Percentiles rank a stretch among this genome's conserved stretches.
Conservation (phyloP, 2,888 invertebrate genomes). For the Aelia acuminata region DNA sequence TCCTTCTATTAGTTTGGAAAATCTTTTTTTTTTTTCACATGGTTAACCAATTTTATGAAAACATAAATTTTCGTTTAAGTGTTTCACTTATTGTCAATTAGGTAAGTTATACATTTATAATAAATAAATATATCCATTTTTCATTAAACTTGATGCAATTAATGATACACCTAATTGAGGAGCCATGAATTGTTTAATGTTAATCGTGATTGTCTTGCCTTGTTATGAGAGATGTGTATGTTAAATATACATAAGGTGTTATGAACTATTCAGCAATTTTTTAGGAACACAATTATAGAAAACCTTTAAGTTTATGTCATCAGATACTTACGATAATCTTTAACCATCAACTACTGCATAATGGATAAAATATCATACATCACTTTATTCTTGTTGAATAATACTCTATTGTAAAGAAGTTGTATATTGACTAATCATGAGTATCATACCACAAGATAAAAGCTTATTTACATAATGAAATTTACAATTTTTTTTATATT, state of each 20-base stretch:
- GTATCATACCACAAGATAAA: neutral
- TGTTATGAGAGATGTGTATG: neutral
- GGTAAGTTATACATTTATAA: neutral
- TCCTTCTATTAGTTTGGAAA: neutral
- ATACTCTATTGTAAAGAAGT: neutral
- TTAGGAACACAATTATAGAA: conserved; percentile 23
- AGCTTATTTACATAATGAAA: neutral
- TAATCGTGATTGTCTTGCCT: conserved; percentile 49
- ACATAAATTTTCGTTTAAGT: neutral
- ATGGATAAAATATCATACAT: neutral
- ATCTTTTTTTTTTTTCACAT: neutral
- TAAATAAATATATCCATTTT: neutral
- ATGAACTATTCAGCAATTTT: conserved; percentile 4
- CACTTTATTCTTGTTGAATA: neutral
- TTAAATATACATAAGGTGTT: neutral
- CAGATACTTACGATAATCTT: neutral
- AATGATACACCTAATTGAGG: neutral
- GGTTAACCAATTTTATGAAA: neutral
- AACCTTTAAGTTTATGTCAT: neutral
- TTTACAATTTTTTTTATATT: neutral
- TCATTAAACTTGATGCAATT: neutral
- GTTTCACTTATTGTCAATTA: conserved; percentile 31
- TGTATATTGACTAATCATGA: neutral
- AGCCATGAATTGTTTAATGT: neutral
- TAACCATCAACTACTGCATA: neutral